These are phyloP conservation scores for Lucilia sericata DNA, from an alignment of 1,140 invertebrate genomes.

Conservation along the genomic window DNA sequence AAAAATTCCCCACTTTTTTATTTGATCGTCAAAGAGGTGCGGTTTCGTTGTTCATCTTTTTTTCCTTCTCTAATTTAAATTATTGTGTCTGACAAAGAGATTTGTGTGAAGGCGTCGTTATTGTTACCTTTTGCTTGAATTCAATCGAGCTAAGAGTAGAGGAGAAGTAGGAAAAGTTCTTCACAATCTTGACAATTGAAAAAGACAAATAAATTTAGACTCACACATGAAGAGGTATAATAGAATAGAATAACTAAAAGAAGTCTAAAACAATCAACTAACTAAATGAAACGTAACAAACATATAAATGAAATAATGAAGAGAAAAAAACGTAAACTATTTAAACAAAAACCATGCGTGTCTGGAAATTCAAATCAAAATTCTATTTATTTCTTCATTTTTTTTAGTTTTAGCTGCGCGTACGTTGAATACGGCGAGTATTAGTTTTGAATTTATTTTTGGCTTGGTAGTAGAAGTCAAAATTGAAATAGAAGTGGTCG, in stretches of 20 bases:
- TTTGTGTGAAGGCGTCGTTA: slow-evolving; percentile 36
- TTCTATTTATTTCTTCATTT: slow-evolving; percentile 21
- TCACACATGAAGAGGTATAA: slow-evolving; percentile 1
- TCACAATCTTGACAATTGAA: background rate
- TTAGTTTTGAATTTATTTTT: background rate
- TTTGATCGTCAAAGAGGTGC: slow-evolving; percentile 33
- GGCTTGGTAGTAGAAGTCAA: background rate
- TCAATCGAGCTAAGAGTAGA: background rate
- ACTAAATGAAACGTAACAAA: slow-evolving; percentile 22
- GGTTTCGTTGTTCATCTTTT: background rate
- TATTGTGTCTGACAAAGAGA: background rate
- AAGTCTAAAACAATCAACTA: background rate
- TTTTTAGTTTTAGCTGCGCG: background rate
- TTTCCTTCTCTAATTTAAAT: background rate
- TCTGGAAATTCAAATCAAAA: slow-evolving; percentile 41
- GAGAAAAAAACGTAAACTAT: background rate
- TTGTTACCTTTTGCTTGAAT: slow-evolving; percentile 7
- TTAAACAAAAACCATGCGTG: slow-evolving; percentile 30
- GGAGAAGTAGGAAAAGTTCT: background rate
- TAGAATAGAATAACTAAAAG: background rate
- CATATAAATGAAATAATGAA: background rate
- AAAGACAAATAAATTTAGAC: background rate
- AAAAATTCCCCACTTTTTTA: background rate
- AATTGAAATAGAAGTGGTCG: background rate
- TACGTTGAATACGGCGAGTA: background rate